These are phyloP conservation scores for Chloropsis hardwickii DNA, from an alignment of 2,113 vertebrate species.

Conservation along the genomic window DNA sequence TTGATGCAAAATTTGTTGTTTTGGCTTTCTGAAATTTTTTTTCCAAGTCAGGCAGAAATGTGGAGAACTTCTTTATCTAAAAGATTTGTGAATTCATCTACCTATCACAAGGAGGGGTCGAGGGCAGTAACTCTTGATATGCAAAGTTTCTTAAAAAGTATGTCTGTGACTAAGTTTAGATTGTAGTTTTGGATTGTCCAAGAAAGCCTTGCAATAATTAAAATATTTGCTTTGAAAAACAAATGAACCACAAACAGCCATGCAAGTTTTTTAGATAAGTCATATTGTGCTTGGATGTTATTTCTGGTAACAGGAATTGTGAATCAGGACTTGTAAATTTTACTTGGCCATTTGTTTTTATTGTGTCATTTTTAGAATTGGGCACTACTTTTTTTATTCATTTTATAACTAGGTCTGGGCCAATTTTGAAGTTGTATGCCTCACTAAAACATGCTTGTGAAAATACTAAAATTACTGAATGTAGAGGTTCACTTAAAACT, in stretches of 20 bases:
- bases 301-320: neutral
- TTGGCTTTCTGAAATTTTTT: neutral
- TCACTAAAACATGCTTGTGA: neutral
- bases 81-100: neutral
- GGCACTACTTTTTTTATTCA: neutral
- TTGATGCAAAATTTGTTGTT: neutral
- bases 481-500: neutral
- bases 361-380: neutral
- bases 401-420: neutral
- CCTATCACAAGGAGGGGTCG: rapidly evolving
- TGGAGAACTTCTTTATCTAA: neutral
- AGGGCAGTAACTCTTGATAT: neutral
- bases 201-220: neutral
- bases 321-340: neutral
- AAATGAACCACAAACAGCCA: neutral
- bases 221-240: neutral
- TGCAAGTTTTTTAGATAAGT: neutral
- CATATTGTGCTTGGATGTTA: neutral
- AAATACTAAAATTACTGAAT: neutral
- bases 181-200: neutral
- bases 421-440: neutral
- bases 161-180: neutral
- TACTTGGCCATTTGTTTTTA: neutral
- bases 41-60: neutral
- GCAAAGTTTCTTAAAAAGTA: neutral